A percentile compares a stretch with the other conserved stretches of the same genome.
Conservation (phyloP, 2,113 vertebrate species). For the Pristiophorus japonicus region DNA sequence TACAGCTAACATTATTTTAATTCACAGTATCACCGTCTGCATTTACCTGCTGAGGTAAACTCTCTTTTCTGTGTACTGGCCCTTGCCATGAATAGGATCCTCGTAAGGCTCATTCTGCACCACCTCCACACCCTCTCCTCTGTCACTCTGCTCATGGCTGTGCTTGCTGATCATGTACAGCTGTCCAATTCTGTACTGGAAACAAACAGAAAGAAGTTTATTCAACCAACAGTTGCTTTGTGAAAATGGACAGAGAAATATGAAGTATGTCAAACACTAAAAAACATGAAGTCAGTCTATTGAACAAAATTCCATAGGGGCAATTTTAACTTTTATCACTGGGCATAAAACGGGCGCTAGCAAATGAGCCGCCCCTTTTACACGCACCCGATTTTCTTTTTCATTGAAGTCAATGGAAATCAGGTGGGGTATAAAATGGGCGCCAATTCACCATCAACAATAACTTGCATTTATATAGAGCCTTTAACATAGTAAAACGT, state of each 20-base stretch:
- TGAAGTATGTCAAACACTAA: not conserved
- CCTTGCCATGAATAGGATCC: constrained; percentile 80
- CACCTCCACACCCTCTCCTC: constrained; percentile 91
- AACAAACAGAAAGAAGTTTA: constrained; percentile 45
- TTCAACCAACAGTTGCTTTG: not conserved
- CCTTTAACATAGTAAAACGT: not conserved
- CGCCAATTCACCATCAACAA: not conserved
- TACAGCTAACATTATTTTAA: not conserved
- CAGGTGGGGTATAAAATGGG: not conserved
- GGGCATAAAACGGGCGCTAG: not conserved
- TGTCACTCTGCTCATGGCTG: constrained; percentile 89
- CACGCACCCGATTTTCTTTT: not conserved
- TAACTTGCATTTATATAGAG: not conserved
- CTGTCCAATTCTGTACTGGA: constrained; percentile 76
- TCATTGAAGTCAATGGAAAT: not conserved
- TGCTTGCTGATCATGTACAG: constrained; percentile 95
- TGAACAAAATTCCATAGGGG: not conserved
- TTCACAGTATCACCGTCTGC: not conserved
- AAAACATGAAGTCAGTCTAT: not conserved
- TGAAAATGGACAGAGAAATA: not conserved
- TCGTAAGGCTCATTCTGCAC: constrained; percentile 86
- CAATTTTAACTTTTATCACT: not conserved
- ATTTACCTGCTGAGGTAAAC: constrained; percentile 93
- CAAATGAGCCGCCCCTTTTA: not conserved
- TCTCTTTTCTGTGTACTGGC: constrained; percentile 90